phyloP scores from a whole-genome alignment of 2,113 vertebrate genomes.

The Neoarius graeffei region DNA sequence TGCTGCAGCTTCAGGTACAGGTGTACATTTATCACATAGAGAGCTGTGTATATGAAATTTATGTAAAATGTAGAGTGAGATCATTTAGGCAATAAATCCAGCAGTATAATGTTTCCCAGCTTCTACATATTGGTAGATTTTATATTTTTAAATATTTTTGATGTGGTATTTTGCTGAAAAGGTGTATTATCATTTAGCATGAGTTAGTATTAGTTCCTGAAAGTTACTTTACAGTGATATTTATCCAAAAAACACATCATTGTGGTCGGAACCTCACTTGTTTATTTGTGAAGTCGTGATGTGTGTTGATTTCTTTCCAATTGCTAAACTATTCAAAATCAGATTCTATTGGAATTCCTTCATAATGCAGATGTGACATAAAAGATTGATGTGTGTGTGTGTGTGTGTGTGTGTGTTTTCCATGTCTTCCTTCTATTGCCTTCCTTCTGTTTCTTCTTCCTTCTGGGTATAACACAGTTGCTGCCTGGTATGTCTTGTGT shows the following conservation, averaged over 20 bases:
- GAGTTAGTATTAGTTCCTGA: conserved; percentile 1
- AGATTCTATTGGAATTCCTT: background rate
- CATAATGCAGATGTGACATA: background rate
- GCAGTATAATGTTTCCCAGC: background rate
- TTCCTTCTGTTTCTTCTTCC: background rate
- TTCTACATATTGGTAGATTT: conserved; percentile 1
- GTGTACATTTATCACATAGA: background rate
- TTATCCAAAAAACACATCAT: background rate
- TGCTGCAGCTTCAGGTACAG: background rate
- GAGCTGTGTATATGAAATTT: background rate
- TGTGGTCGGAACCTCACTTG: background rate
- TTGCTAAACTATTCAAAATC: background rate
- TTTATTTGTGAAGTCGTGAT: background rate
- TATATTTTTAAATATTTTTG: background rate
- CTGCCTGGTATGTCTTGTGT: background rate
- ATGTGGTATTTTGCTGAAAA: background rate
- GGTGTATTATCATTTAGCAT: conserved; percentile 5
- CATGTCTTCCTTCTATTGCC: background rate
- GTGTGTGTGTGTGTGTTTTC: conserved; percentile 20
- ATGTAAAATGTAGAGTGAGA: background rate
- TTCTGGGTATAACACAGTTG: background rate
- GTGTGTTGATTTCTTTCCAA: background rate
- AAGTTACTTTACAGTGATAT: background rate
- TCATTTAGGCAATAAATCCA: background rate
- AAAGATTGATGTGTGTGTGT: background rate